These are phyloP conservation scores for Sebastes alutus DNA, from an alignment of 2,797 vertebrate species.

Conservation along the genomic window DNA sequence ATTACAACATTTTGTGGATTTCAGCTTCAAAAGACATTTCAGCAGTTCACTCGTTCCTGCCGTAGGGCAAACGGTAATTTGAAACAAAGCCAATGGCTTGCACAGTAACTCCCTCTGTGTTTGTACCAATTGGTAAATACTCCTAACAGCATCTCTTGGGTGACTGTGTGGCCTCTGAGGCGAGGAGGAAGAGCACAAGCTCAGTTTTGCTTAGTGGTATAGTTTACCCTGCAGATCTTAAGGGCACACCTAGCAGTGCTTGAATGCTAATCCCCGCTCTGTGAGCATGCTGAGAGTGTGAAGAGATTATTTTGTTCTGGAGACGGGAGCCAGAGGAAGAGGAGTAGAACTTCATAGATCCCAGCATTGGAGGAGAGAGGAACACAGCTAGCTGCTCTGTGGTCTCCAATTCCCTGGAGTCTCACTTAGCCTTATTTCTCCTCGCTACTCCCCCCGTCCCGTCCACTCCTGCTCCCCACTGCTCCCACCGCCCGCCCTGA, in stretches of 20 bases:
- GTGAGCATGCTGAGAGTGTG: constrained; percentile 4
- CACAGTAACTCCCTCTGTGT: constrained; percentile 3
- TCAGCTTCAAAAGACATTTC: neutral
- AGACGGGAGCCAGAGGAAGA: constrained; percentile 6
- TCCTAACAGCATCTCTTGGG: constrained; percentile 44
- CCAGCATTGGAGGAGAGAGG: constrained; percentile 2
- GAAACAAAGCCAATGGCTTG: neutral
- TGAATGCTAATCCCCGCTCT: constrained; percentile 31
- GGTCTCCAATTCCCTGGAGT: constrained; percentile 63
- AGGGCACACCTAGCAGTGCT: neutral
- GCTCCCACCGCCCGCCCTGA: constrained; percentile 46
- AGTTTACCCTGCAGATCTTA: constrained; percentile 5
- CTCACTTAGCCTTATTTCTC: constrained; percentile 70
- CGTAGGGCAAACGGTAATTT: neutral
- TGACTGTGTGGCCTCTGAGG: constrained; percentile 12
- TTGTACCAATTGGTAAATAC: neutral
- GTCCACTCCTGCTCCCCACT: constrained; percentile 11
- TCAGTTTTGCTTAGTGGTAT: constrained; percentile 18
- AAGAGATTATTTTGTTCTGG: constrained; percentile 37
- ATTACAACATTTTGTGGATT: neutral
- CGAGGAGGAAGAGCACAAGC: neutral
- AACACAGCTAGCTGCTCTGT: constrained; percentile 42
- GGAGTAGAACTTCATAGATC: constrained; percentile 17
- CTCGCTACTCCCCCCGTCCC: constrained; percentile 25
- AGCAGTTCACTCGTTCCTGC: neutral